Percentiles rank a stretch among this genome's conserved stretches.
Conservation (phyloP, 2,888 invertebrate genomes). For the Xestia rhomboidea region DNA sequence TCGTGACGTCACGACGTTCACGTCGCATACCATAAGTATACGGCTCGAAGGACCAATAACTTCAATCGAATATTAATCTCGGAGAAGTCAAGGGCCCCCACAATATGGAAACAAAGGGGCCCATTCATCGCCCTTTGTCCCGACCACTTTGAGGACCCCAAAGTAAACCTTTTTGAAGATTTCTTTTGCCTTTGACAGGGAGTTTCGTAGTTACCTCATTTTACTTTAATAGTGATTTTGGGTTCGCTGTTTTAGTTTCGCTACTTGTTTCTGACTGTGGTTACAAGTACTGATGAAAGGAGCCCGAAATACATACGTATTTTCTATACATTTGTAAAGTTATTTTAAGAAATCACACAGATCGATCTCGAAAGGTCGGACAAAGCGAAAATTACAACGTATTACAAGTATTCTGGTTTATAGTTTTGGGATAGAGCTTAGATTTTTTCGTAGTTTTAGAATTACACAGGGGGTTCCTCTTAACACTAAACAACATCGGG, state of each 20-base stretch:
- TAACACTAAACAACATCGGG: background rate
- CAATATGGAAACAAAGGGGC: conserved; percentile 80
- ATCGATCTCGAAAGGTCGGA: background rate
- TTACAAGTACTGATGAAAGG: background rate
- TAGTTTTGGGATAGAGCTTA: background rate
- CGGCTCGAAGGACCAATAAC: conserved; percentile 67
- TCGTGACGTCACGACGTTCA: conserved; percentile 12
- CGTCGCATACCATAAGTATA: conserved; percentile 47
- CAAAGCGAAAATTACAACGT: background rate
- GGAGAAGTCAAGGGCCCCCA: conserved; percentile 71
- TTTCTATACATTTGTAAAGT: background rate
- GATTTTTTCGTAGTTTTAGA: background rate
- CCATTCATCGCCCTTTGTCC: conserved; percentile 76
- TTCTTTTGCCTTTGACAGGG: conserved; percentile 75
- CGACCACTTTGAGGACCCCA: conserved; percentile 72
- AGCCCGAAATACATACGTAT: background rate
- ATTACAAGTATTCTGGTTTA: background rate
- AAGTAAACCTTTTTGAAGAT: conserved; percentile 79
- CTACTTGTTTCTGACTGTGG: conserved; percentile 8
- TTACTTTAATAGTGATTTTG: conserved; percentile 75
- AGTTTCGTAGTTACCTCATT: conserved; percentile 67
- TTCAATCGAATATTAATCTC: conserved; percentile 82
- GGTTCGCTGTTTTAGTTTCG: conserved; percentile 43
- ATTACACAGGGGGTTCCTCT: background rate
- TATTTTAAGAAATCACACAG: background rate